These are phyloP conservation scores for Troides helena DNA, from an alignment of 2,888 invertebrate species.

Conservation along the genomic window DNA sequence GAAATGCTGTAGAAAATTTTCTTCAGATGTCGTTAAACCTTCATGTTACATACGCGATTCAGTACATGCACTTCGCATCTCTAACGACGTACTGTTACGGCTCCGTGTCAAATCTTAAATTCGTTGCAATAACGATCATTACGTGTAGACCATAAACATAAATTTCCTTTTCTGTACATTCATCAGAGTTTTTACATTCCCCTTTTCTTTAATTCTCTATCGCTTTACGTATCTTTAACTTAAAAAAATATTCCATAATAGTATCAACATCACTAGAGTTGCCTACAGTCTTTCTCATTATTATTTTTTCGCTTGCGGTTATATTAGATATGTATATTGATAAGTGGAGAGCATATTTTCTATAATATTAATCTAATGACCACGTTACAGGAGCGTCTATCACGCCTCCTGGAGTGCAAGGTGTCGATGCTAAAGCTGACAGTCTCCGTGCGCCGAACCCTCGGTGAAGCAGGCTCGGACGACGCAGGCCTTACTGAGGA, in stretches of 20 bases:
- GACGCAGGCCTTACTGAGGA: slow-evolving; percentile 81
- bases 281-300: no score
- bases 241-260: no score
- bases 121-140: slow-evolving; percentile 14
- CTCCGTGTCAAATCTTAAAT: slow-evolving; percentile 26
- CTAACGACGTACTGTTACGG: slow-evolving; percentile 17
- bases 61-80: slow-evolving; percentile 3
- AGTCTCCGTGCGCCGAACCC: slow-evolving; percentile 79
- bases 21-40: background rate
- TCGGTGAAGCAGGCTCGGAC: slow-evolving; percentile 70
- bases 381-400: slow-evolving; percentile 68
- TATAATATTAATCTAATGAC: background rate
- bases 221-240: no score
- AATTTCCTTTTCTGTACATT: slow-evolving; percentile 13
- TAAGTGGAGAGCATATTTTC: no score
- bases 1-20: background rate
- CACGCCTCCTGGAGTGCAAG: slow-evolving; percentile 77
- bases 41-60: background rate
- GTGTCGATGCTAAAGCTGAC: slow-evolving; percentile 80
- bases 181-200: background rate
- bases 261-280: no score
- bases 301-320: no score
- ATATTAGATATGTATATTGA: no score
- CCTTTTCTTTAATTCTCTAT: no score
- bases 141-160: slow-evolving; percentile 6